Conservation (phyloP, 2,888 invertebrate genomes). For the Latheticus oryzae region DNA sequence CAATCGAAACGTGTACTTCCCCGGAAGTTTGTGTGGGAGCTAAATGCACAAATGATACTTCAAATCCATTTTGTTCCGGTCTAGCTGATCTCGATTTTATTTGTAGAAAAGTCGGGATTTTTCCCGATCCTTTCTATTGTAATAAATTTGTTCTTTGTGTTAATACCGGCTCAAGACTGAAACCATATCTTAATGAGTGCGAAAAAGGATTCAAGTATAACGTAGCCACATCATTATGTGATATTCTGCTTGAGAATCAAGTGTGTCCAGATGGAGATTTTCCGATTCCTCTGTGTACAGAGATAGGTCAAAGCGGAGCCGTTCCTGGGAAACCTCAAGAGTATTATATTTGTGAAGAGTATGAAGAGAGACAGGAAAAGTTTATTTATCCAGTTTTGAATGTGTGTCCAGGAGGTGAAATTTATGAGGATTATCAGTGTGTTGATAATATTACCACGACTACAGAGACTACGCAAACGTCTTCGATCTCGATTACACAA, state of each 20-base stretch:
- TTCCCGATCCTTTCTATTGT: conserved; percentile 44
- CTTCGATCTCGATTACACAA: too few relatives aligned
- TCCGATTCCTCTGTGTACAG: conserved; percentile 42
- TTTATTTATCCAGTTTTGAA: conserved; percentile 10
- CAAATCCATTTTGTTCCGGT: conserved; percentile 15
- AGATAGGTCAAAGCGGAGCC: conserved; percentile 35
- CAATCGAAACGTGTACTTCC: not conserved
- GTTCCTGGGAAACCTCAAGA: conserved; percentile 44
- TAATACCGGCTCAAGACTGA: conserved; percentile 10
- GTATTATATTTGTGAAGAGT: conserved; percentile 46
- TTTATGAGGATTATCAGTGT: conserved; percentile 7
- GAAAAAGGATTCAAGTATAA: conserved; percentile 41
- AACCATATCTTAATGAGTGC: conserved; percentile 24
- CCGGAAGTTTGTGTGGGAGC: conserved; percentile 8
- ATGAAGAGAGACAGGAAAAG: conserved; percentile 10
- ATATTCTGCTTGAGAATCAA: conserved; percentile 20
- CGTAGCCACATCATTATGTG: conserved; percentile 41
- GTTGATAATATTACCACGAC: not conserved
- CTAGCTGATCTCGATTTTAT: conserved; percentile 5
- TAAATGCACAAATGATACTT: not conserved
- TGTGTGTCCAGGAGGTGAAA: conserved; percentile 4
- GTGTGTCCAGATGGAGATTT: conserved; percentile 30
- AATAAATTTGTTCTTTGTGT: conserved; percentile 43
- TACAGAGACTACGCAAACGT: too few relatives aligned
- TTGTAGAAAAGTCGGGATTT: conserved; percentile 16